Evolutionary conservation across 2,888 invertebrate genomes (phyloP).

Genomic region (Hybos culiciformis): DNA sequence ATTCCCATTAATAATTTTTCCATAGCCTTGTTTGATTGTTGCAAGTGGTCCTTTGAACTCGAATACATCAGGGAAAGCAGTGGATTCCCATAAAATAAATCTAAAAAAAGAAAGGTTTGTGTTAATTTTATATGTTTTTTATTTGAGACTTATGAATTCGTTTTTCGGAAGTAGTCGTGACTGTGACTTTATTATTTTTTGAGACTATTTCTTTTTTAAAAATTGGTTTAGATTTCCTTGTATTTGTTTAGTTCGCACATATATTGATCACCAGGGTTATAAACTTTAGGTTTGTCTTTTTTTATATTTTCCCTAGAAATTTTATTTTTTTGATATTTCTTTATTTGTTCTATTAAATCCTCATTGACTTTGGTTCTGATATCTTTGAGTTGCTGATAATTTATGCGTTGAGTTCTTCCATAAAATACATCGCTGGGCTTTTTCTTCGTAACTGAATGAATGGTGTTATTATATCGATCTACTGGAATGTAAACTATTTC

Average conservation of each 20-base stretch:
- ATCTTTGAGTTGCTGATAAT: conserved; percentile 13
- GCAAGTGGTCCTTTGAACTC: not conserved
- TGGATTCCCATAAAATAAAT: too few relatives aligned
- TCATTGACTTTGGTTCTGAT: conserved; percentile 12
- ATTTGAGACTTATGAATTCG: conserved; percentile 12
- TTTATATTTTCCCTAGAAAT: conserved; percentile 9
- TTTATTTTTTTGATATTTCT: conserved; percentile 12
- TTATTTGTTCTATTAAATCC: conserved; percentile 10
- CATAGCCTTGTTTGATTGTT: not conserved
- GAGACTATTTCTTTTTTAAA: conserved; percentile 11
- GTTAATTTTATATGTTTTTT: not conserved
- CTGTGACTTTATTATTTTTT: conserved; percentile 11
- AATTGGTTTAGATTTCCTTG: not conserved
- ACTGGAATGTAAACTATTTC: conserved; percentile 3
- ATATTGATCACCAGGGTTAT: conserved; percentile 8
- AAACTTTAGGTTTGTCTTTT: conserved; percentile 7
- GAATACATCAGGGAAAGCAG: not conserved
- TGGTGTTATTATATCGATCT: conserved; percentile 11
- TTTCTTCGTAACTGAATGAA: conserved; percentile 8
- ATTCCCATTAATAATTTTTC: not conserved
- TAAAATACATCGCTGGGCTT: conserved; percentile 13
- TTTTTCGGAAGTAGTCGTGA: conserved; percentile 8
- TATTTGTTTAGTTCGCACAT: too few relatives aligned
- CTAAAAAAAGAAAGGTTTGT: not conserved
- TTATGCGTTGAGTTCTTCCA: conserved; percentile 12